These are phyloP conservation scores for Ceratoteleas bidentatus DNA, from an alignment of 1,140 invertebrate species.

Conservation along the genomic window DNA sequence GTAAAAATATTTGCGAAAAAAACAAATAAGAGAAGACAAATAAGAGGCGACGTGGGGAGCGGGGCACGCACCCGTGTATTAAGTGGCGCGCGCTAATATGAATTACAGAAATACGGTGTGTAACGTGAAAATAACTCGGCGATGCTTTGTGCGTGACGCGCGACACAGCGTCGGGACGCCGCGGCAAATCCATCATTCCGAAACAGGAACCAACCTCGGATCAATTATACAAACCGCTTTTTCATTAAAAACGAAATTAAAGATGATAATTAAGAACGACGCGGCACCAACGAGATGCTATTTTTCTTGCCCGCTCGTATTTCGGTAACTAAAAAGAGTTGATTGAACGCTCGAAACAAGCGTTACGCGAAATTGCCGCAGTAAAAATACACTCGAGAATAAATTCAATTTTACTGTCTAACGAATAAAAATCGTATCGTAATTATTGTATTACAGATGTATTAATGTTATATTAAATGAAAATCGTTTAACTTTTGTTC, in stretches of 20 bases:
- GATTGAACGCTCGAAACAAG: too few species aligned
- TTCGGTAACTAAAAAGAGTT: too few species aligned
- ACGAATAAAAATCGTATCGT: too few species aligned
- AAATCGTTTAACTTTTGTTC: too few species aligned
- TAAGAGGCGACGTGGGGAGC: too few species aligned
- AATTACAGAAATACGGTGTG: constrained; percentile 71
- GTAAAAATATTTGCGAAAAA: constrained; percentile 51
- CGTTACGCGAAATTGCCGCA: too few species aligned
- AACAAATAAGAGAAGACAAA: constrained; percentile 45
- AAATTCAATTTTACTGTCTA: too few species aligned
- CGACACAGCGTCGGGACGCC: constrained; percentile 72
- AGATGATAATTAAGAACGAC: constrained; percentile 19
- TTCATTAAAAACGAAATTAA: constrained; percentile 49
- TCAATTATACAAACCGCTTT: constrained; percentile 58
- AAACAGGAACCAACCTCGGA: constrained; percentile 57
- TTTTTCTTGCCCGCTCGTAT: too few species aligned
- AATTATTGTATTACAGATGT: too few species aligned
- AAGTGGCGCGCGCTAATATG: constrained; percentile 69
- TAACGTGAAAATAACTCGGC: constrained; percentile 76
- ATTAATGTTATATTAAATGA: too few species aligned
- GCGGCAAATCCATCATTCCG: constrained; percentile 74
- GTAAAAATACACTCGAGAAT: too few species aligned
- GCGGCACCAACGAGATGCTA: too few species aligned
- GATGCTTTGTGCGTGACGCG: constrained; percentile 73
- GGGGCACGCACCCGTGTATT: constrained; percentile 49